phyloP scores from a whole-genome alignment of 2,888 invertebrate genomes.

The Eupithecia exiguata region DNA sequence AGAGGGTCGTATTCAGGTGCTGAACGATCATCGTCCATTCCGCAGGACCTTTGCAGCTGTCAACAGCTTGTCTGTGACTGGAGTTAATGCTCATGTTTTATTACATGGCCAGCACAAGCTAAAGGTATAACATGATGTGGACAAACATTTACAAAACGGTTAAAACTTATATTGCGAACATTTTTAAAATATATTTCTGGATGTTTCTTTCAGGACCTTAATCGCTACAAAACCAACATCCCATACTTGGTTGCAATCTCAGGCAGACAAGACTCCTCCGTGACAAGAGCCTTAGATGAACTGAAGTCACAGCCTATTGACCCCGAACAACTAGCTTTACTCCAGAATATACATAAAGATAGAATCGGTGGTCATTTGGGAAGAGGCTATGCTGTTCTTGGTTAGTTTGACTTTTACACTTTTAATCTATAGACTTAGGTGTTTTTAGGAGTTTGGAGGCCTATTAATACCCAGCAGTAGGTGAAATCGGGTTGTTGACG shows the following conservation, averaged over 20 bases:
- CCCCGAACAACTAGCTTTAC: slow-evolving; percentile 73
- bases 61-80: slow-evolving; percentile 61
- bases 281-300: slow-evolving; percentile 56
- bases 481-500: too few relatives aligned
- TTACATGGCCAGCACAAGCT: slow-evolving; percentile 57
- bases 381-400: slow-evolving; percentile 84
- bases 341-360: slow-evolving; percentile 72
- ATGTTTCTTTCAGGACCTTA: slow-evolving; percentile 35
- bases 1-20: slow-evolving; percentile 81
- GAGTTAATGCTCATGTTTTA: slow-evolving; percentile 61
- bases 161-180: not conserved
- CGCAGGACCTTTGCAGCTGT: slow-evolving; percentile 73
- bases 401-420: slow-evolving; percentile 46
- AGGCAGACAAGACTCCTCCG: slow-evolving; percentile 80
- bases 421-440: not conserved
- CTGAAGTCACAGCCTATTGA: slow-evolving; percentile 61
- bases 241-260: slow-evolving; percentile 81
- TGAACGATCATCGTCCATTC: slow-evolving; percentile 83
- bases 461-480: too few relatives aligned
- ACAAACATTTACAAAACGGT: not conserved
- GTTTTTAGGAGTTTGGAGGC: too few relatives aligned
- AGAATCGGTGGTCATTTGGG: slow-evolving; percentile 80
- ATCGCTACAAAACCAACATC: slow-evolving; percentile 54
- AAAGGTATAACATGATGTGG: slow-evolving; percentile 53
- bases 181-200: not conserved